These are phyloP conservation scores for Patiria miniata DNA, from an alignment of 35 echinoderm and acorn worm species.

Conservation along the genomic window DNA sequence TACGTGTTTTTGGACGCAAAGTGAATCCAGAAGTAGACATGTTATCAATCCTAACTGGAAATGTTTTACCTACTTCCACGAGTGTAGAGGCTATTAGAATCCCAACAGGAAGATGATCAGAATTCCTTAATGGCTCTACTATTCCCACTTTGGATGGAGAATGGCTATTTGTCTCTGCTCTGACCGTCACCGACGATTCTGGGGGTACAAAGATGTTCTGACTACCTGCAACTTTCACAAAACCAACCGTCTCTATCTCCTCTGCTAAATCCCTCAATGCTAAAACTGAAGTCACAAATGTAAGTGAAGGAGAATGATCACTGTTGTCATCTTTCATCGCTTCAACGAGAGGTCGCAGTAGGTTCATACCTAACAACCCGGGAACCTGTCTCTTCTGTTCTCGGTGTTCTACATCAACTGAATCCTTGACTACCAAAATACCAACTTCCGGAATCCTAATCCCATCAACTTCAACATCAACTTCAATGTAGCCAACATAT, in stretches of 20 bases:
- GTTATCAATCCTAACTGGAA: background rate
- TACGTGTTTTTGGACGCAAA: background rate
- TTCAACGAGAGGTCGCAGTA: background rate
- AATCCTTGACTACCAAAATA: constrained; percentile 1
- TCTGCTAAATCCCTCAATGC: background rate
- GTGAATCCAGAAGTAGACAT: background rate
- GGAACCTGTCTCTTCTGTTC: constrained; percentile 9
- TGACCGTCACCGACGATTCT: background rate
- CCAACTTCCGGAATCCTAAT: background rate
- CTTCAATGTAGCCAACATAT: background rate
- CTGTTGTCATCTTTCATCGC: background rate
- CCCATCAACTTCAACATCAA: background rate
- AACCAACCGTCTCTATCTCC: background rate
- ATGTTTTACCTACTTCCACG: background rate
- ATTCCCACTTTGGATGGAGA: background rate
- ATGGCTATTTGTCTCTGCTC: background rate
- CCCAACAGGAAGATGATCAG: no score
- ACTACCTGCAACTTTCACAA: background rate
- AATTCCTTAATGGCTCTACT: background rate
- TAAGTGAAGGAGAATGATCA: background rate
- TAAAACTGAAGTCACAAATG: background rate
- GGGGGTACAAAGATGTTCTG: background rate
- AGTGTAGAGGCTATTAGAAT: background rate
- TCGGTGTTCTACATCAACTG: background rate
- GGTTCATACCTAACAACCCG: background rate